Evolutionary conservation across 2,888 invertebrate genomes (phyloP).

Genomic region (Aquatica leii): DNA sequence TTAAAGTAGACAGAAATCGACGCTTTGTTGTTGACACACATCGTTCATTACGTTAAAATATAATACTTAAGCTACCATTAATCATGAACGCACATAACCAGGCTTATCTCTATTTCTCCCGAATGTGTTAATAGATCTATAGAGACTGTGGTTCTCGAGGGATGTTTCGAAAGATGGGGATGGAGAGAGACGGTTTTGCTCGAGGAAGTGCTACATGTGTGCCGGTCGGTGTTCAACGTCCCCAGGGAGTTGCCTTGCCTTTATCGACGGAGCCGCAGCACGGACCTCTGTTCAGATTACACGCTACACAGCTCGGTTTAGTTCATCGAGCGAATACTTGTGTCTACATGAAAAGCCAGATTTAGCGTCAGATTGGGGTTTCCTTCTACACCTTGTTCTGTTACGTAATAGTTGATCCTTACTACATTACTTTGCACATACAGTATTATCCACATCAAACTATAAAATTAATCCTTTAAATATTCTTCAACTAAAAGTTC

Average conservation of each 20-base stretch:
- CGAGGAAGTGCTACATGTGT: conserved; percentile 60
- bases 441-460: background rate
- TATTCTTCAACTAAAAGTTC: no score
- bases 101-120: conserved; percentile 52
- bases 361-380: conserved; percentile 47
- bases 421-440: conserved; percentile 23
- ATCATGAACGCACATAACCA: conserved; percentile 44
- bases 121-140: conserved; percentile 57
- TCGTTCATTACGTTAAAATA: conserved; percentile 51
- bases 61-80: conserved; percentile 49
- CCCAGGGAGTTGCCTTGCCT: conserved; percentile 56
- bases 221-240: conserved; percentile 56
- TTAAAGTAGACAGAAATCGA: conserved; percentile 39
- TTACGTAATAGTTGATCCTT: conserved; percentile 35
- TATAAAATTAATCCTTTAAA: no score
- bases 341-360: conserved; percentile 57
- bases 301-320: conserved; percentile 57
- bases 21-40: conserved; percentile 38
- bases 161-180: conserved; percentile 41
- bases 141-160: conserved; percentile 51
- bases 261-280: conserved; percentile 57
- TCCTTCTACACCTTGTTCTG: conserved; percentile 40
- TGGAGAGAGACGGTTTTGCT: conserved; percentile 52
- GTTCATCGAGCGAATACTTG: conserved; percentile 55
- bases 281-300: conserved; percentile 59